These are phyloP conservation scores for Euleptes europaea DNA, from an alignment of 2,113 vertebrate genomes.

Conservation along the genomic window DNA sequence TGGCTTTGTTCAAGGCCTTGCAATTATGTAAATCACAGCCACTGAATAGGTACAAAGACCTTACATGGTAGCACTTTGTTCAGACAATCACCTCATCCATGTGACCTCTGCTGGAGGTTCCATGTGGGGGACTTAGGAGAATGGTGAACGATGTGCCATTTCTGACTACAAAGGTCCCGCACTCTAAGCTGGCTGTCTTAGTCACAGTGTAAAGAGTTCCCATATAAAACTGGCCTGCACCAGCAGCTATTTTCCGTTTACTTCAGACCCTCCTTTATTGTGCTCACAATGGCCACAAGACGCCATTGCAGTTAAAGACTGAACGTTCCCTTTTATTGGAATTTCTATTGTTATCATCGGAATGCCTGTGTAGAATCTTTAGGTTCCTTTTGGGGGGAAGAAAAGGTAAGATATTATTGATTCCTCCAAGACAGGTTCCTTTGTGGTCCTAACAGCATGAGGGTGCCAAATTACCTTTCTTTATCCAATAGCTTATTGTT, in stretches of 20 bases:
- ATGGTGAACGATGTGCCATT: not conserved
- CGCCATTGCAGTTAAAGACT: not conserved
- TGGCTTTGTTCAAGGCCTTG: no score
- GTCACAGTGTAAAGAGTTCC: not conserved
- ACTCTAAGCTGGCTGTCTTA: no score
- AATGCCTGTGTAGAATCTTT: not conserved
- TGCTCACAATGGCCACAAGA: not conserved
- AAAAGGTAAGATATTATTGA: not conserved
- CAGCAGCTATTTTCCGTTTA: not conserved
- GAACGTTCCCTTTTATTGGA: not conserved
- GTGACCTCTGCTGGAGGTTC: not conserved
- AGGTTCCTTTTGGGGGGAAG: not conserved
- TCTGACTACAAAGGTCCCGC: no score
- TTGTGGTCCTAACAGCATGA: not conserved
- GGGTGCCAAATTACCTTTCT: conserved; percentile 28
- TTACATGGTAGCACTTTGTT: not conserved
- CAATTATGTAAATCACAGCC: no score
- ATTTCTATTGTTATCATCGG: not conserved
- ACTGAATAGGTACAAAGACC: no score
- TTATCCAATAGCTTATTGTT: conserved; percentile 21
- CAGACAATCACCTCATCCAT: not conserved
- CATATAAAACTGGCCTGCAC: not conserved
- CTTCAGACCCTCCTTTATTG: not conserved
- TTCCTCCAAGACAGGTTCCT: not conserved
- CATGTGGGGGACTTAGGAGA: not conserved